These are phyloP conservation scores for Habroteleia sp. DNA, from an alignment of 2,888 invertebrate genomes.

Conservation along the genomic window DNA sequence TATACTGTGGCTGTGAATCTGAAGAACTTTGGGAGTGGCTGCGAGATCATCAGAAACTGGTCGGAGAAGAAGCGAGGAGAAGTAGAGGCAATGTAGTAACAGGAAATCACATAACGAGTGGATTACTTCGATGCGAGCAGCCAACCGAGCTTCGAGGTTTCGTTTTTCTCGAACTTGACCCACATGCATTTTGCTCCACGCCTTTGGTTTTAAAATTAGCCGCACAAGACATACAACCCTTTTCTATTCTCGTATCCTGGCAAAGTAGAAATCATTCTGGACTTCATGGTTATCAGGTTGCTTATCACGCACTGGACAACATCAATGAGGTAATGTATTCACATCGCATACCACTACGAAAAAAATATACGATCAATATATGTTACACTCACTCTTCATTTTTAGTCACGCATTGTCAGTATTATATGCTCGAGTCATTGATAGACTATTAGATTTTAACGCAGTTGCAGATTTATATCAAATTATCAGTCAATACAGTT, in stretches of 20 bases:
- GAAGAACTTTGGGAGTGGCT: slow-evolving; percentile 97
- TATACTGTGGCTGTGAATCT: slow-evolving; percentile 94
- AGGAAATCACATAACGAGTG: slow-evolving; percentile 75
- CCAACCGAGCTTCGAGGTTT: slow-evolving; percentile 89
- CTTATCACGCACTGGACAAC: slow-evolving; percentile 88
- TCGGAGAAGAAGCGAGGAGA: no score
- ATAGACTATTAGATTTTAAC: slow-evolving; percentile 56
- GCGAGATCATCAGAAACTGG: slow-evolving; percentile 91
- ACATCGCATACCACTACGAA: slow-evolving; percentile 48
- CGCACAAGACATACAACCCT: slow-evolving; percentile 93
- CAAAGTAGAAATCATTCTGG: slow-evolving; percentile 93
- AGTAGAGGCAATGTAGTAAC: slow-evolving; percentile 81
- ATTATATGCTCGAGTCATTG: slow-evolving; percentile 48
- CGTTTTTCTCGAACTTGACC: slow-evolving; percentile 89
- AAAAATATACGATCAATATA: slow-evolving; percentile 57
- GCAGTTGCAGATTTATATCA: slow-evolving; percentile 56
- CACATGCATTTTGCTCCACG: slow-evolving; percentile 91
- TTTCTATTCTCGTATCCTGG: slow-evolving; percentile 93
- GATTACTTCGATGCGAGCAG: slow-evolving; percentile 88
- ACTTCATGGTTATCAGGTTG: slow-evolving; percentile 91
- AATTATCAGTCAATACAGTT: slow-evolving; percentile 27
- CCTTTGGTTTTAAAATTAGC: slow-evolving; percentile 91
- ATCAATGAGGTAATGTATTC: slow-evolving; percentile 82
- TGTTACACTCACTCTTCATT: slow-evolving; percentile 35
- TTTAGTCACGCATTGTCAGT: slow-evolving; percentile 29